phyloP scores from a whole-genome alignment of 1,140 invertebrate genomes.

The Trachymyrmex cornetzi region DNA sequence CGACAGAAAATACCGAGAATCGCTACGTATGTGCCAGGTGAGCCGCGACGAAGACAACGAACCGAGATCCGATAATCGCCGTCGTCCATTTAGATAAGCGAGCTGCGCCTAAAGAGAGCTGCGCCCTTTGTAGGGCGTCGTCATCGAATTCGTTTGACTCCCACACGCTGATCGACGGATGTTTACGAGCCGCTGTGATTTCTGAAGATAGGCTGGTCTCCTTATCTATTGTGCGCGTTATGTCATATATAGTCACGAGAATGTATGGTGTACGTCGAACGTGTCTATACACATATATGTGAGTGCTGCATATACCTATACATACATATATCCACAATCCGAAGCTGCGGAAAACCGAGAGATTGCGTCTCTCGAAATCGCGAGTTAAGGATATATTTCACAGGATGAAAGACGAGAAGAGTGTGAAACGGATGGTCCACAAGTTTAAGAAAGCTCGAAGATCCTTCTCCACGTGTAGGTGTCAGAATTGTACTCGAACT shows the following conservation, averaged over 20 bases:
- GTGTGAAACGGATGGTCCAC: background rate
- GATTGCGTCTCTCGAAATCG: conserved; percentile 26
- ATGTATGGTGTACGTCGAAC: background rate
- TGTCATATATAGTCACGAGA: background rate
- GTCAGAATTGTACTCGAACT: conserved; percentile 22
- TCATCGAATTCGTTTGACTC: conserved; percentile 46
- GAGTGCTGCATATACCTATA: too few species aligned
- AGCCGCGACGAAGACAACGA: conserved; percentile 40
- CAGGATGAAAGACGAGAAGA: conserved; percentile 26
- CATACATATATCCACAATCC: background rate
- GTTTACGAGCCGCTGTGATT: conserved; percentile 45
- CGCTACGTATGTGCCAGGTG: conserved; percentile 4
- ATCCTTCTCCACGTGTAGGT: background rate
- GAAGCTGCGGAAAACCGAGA: conserved; percentile 12
- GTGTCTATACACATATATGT: background rate
- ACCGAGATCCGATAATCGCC: conserved; percentile 33
- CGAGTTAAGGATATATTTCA: conserved; percentile 27
- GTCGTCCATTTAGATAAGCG: conserved; percentile 48
- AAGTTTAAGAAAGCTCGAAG: conserved; percentile 28
- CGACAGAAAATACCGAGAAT: conserved; percentile 8
- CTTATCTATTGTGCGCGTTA: conserved; percentile 8
- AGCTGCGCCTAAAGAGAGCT: background rate
- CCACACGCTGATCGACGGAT: conserved; percentile 23
- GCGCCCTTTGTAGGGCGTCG: background rate
- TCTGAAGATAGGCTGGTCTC: conserved; percentile 19